phyloP scores from a whole-genome alignment of 2,888 invertebrate species.

The Andrena flavipes region DNA sequence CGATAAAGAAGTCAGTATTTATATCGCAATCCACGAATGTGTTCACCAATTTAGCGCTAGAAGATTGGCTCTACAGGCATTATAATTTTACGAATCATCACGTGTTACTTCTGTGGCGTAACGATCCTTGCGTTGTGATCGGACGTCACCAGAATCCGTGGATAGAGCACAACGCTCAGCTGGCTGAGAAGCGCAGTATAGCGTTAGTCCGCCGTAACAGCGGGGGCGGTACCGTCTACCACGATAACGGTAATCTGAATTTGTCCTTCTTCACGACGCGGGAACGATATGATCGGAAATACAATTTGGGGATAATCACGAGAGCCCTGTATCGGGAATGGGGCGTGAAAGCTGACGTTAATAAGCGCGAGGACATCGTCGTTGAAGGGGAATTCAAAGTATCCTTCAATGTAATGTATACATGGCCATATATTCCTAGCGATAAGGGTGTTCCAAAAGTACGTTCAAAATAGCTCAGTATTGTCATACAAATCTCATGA shows the following conservation, averaged over 20 bases:
- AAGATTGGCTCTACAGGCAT: conserved; percentile 97
- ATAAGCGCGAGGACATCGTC: conserved; percentile 94
- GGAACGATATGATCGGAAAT: conserved; percentile 93
- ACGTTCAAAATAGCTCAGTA: background rate
- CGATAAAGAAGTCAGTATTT: conserved; percentile 93
- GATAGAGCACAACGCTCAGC: conserved; percentile 93
- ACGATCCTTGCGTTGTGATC: conserved; percentile 97
- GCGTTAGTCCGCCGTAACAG: conserved; percentile 95
- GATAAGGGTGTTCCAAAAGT: conserved; percentile 47
- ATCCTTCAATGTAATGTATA: conserved; percentile 84
- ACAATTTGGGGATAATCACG: conserved; percentile 95
- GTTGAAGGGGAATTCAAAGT: conserved; percentile 92
- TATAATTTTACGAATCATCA: conserved; percentile 93
- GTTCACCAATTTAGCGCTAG: conserved; percentile 96
- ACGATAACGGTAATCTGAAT: conserved; percentile 97
- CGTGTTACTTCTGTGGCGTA: conserved; percentile 96
- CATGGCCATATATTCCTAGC: conserved; percentile 2
- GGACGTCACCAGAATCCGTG: conserved; percentile 99
- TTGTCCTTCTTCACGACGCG: conserved; percentile 95
- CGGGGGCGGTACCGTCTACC: conserved; percentile 98
- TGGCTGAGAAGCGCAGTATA: conserved; percentile 89
- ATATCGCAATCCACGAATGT: conserved; percentile 97
- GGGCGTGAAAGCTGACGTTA: conserved; percentile 91
- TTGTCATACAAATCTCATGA: background rate
- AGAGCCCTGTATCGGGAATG: conserved; percentile 93